Conservation (phyloP, 2,113 vertebrate species). For the Petromus typicus region DNA sequence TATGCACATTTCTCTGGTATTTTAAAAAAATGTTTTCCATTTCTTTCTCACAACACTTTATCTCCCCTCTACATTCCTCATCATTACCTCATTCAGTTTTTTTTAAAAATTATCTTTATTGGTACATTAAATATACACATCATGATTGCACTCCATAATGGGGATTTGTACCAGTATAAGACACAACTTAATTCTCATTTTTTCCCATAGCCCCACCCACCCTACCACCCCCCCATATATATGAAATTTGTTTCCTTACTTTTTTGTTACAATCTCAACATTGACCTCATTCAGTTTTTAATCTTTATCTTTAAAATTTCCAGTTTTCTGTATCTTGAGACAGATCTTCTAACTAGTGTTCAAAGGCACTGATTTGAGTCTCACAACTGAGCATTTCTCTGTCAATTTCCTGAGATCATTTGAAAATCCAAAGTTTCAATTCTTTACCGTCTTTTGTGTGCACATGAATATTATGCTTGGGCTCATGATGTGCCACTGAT, state of each 20-base stretch:
- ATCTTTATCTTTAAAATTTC: neutral
- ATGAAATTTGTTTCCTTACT: too few relatives aligned
- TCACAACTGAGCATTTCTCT: neutral
- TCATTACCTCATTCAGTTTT: neutral
- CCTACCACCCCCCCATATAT: too few relatives aligned
- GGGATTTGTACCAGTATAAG: too few relatives aligned
- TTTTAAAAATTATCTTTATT: too few relatives aligned
- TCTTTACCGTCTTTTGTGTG: neutral
- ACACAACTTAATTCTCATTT: too few relatives aligned
- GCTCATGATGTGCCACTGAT: neutral
- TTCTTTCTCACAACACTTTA: neutral
- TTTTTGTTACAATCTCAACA: too few relatives aligned
- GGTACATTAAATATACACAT: too few relatives aligned
- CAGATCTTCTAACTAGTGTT: neutral
- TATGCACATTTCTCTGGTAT: constrained; percentile 4
- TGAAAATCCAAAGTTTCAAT: constrained; percentile 7
- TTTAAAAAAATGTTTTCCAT: neutral
- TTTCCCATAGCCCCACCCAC: too few relatives aligned
- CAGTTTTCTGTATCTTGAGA: neutral
- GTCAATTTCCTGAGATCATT: neutral
- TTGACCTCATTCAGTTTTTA: neutral
- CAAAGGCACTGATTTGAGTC: neutral
- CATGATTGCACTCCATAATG: too few relatives aligned
- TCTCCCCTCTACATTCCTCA: neutral
- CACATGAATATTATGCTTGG: neutral